A percentile compares a stretch with the other conserved stretches of the same genome.
Conservation (phyloP, 2,797 vertebrate species). For the Neoniphon sammara region DNA sequence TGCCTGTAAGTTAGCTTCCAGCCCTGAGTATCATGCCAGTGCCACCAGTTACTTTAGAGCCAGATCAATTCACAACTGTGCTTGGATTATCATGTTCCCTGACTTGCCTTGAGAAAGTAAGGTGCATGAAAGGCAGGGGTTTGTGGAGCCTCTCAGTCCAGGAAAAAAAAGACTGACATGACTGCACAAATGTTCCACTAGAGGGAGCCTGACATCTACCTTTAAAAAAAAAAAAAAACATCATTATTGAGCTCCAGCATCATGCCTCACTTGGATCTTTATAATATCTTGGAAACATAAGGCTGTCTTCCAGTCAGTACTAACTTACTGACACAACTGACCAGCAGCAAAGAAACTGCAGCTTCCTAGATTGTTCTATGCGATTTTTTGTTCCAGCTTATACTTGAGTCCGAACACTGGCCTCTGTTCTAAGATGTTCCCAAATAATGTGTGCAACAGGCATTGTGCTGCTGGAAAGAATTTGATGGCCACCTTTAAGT, state of each 20-base stretch:
- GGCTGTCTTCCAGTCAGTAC: neutral
- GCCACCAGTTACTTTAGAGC: too few relatives aligned
- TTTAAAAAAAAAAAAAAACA: neutral
- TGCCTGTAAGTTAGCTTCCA: too few relatives aligned
- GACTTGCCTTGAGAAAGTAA: neutral
- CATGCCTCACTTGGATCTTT: too few relatives aligned
- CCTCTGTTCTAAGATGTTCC: too few relatives aligned
- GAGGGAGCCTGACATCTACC: slow-evolving; percentile 57
- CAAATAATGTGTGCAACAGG: too few relatives aligned
- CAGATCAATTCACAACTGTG: too few relatives aligned
- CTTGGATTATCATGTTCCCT: neutral
- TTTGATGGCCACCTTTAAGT: neutral
- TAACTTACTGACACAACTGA: neutral
- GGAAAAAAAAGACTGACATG: neutral
- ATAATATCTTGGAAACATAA: too few relatives aligned
- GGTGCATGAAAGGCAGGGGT: too few relatives aligned
- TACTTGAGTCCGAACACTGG: too few relatives aligned
- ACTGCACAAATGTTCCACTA: slow-evolving; percentile 42
- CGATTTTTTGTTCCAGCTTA: neutral
- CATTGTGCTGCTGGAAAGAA: too few relatives aligned
- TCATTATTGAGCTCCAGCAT: neutral
- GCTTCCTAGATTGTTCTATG: neutral
- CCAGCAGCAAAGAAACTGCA: neutral
- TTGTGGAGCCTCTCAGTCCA: neutral
- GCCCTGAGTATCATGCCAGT: too few relatives aligned